These are phyloP conservation scores for Pachycephus smyrnensis DNA, from an alignment of 2,888 invertebrate species.

Conservation along the genomic window DNA sequence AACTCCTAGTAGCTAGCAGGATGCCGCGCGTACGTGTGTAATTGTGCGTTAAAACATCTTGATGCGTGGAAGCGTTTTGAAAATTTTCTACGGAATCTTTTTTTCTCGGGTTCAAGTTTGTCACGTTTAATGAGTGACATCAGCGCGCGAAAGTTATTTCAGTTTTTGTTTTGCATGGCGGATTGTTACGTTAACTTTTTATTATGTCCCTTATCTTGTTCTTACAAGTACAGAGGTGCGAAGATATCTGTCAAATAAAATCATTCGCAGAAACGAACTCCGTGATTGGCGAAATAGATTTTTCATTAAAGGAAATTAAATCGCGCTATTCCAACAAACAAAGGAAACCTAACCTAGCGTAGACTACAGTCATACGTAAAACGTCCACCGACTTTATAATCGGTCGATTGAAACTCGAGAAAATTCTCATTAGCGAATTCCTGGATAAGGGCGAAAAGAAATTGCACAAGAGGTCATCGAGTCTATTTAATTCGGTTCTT, in stretches of 20 bases:
- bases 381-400: background rate
- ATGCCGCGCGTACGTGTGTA: background rate
- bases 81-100: background rate
- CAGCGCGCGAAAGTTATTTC: background rate
- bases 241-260: background rate
- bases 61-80: background rate
- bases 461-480: background rate
- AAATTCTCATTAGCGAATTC: background rate
- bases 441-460: background rate
- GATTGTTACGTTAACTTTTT: background rate
- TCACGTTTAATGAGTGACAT: background rate
- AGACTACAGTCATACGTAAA: background rate
- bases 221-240: accelerated
- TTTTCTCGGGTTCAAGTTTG: background rate
- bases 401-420: background rate
- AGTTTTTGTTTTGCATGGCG: background rate
- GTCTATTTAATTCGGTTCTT: background rate
- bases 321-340: background rate
- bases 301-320: background rate
- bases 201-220: background rate
- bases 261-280: background rate
- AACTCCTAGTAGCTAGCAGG: background rate
- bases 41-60: background rate
- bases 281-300: background rate
- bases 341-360: background rate